phyloP scores from a whole-genome alignment of 2,888 invertebrate genomes.

The Torymus aiolomorphi region DNA sequence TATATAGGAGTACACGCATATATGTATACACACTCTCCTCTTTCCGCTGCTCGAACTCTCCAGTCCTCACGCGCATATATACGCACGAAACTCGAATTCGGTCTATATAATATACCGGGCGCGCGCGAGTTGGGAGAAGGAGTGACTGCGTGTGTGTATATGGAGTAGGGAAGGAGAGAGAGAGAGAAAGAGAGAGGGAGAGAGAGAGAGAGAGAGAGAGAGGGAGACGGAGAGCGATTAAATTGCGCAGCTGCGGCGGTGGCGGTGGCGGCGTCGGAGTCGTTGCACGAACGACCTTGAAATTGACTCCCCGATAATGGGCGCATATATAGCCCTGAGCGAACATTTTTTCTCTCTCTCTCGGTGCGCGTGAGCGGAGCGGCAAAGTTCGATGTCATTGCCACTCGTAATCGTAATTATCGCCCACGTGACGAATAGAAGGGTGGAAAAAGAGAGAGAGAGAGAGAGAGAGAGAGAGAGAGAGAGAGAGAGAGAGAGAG shows the following conservation, averaged over 20 bases:
- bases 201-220: background rate
- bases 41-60: background rate
- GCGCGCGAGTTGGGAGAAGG: too few relatives aligned
- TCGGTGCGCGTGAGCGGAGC: background rate
- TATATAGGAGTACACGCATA: background rate
- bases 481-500: slow-evolving; percentile 40
- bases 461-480: too few relatives aligned
- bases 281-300: slow-evolving; percentile 60
- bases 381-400: slow-evolving; percentile 54
- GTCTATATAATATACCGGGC: too few relatives aligned
- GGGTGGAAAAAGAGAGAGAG: slow-evolving; percentile 33
- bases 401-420: slow-evolving; percentile 55
- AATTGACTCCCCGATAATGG: slow-evolving; percentile 56
- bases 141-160: too few relatives aligned
- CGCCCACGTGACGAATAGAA: slow-evolving; percentile 40
- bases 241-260: slow-evolving; percentile 56
- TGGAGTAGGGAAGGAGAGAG: background rate
- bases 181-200: too few relatives aligned
- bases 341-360: slow-evolving; percentile 2
- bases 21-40: too few relatives aligned
- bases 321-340: slow-evolving; percentile 39
- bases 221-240: slow-evolving; percentile 48
- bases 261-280: slow-evolving; percentile 32
- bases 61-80: background rate
- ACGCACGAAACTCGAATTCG: slow-evolving; percentile 47